phyloP scores from a whole-genome alignment of 1,140 invertebrate species.

The Bombus sylvicola region DNA sequence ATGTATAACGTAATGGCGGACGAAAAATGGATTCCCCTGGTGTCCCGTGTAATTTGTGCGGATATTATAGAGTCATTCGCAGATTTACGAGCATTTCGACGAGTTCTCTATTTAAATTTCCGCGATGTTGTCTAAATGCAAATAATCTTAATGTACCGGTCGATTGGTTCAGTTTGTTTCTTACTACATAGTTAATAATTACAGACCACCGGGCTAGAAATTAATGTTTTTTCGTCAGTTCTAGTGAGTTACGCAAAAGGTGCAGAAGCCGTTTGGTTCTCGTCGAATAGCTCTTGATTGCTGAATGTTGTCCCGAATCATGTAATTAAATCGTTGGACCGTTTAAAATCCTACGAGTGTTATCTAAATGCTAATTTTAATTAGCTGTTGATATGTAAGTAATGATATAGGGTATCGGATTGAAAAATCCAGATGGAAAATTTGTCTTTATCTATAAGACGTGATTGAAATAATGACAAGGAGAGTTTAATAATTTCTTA shows the following conservation, averaged over 20 bases:
- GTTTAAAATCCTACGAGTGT: background rate
- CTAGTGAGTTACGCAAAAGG: background rate
- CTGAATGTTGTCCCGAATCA: background rate
- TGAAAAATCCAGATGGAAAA: background rate
- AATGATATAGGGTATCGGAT: background rate
- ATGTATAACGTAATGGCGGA: background rate
- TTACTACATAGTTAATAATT: background rate
- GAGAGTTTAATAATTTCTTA: background rate
- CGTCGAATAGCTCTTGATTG: background rate
- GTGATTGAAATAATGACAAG: background rate
- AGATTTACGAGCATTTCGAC: constrained; percentile 19
- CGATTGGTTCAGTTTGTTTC: background rate
- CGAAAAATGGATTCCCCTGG: background rate
- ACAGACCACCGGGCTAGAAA: constrained; percentile 17
- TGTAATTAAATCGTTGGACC: constrained; percentile 3
- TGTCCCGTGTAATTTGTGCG: background rate
- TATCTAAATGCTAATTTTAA: constrained; percentile 41
- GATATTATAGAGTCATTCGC: background rate
- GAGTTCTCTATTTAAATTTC: background rate
- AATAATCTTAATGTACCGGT: constrained; percentile 4
- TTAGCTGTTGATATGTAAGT: background rate
- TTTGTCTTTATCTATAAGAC: background rate
- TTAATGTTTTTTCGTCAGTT: background rate
- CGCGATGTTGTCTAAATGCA: constrained; percentile 22
- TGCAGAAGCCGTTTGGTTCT: background rate